Conservation (phyloP, 2,797 vertebrate species). For the Arrhamphus sclerolepis region DNA sequence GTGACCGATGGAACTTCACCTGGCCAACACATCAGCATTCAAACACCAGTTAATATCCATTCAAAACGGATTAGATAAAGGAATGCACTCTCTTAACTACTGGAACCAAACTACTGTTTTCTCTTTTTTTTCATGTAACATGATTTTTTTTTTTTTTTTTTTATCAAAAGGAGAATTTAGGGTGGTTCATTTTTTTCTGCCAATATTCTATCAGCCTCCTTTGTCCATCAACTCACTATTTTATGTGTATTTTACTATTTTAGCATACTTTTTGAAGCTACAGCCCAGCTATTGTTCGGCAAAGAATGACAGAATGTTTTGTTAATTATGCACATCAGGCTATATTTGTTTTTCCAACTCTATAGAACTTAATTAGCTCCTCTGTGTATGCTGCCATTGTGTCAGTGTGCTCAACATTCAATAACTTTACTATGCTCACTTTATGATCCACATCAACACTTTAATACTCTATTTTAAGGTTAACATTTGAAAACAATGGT, state of each 20-base stretch:
- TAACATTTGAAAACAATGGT: conserved; percentile 63
- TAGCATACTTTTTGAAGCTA: not conserved
- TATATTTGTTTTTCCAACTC: no score
- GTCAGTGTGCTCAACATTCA: no score
- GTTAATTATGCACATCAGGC: not conserved
- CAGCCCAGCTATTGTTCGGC: not conserved
- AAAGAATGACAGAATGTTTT: not conserved
- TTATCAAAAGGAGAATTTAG: not conserved
- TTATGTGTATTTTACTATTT: conserved; percentile 3
- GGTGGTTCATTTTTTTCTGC: not conserved
- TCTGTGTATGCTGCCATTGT: no score
- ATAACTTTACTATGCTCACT: no score
- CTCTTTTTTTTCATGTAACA: no score
- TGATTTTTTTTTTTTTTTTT: not conserved
- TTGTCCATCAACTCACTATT: not conserved
- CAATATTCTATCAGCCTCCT: not conserved
- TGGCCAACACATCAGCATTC: conserved; percentile 52
- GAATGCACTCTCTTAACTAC: conserved; percentile 30
- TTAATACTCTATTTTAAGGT: conserved; percentile 45
- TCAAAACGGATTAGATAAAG: conserved; percentile 37
- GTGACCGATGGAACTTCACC: conserved; percentile 35
- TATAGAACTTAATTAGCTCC: no score
- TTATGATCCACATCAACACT: conserved; percentile 40
- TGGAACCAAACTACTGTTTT: not conserved
- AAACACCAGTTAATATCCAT: conserved; percentile 26